Evolutionary conservation across 2,888 invertebrate genomes (phyloP).

Genomic region (Beris chalybata): DNA sequence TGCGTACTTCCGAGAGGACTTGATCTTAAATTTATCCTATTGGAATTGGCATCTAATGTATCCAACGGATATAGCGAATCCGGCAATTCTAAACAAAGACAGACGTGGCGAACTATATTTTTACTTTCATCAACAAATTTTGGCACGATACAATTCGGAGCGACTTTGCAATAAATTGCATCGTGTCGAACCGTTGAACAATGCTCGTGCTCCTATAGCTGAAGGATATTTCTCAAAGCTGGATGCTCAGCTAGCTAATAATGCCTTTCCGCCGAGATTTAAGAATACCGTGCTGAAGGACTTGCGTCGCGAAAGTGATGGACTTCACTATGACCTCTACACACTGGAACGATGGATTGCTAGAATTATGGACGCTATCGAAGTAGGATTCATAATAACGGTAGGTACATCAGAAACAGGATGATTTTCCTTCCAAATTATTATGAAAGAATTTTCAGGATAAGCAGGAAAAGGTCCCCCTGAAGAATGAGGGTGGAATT

Average conservation of each 20-base stretch:
- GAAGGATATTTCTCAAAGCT: slow-evolving; percentile 70
- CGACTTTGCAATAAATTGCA: slow-evolving; percentile 67
- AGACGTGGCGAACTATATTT: slow-evolving; percentile 67
- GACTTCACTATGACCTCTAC: slow-evolving; percentile 63
- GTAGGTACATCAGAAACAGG: slow-evolving; percentile 48
- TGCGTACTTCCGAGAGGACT: slow-evolving; percentile 77
- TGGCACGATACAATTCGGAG: slow-evolving; percentile 67
- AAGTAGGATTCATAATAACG: slow-evolving; percentile 59
- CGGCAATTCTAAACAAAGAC: slow-evolving; percentile 65
- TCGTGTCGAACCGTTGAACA: slow-evolving; percentile 62
- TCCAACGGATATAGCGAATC: slow-evolving; percentile 64
- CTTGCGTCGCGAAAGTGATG: slow-evolving; percentile 64
- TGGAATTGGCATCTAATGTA: slow-evolving; percentile 86
- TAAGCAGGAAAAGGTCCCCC: slow-evolving; percentile 57
- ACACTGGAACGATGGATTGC: slow-evolving; percentile 71
- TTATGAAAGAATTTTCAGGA: slow-evolving; percentile 52
- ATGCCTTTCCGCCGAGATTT: slow-evolving; percentile 69
- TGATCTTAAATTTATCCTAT: slow-evolving; percentile 78
- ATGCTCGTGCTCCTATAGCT: slow-evolving; percentile 37
- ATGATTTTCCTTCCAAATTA: background rate
- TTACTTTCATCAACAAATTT: slow-evolving; percentile 64
- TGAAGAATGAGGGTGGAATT: slow-evolving; percentile 69
- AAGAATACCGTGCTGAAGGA: slow-evolving; percentile 59
- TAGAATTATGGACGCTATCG: slow-evolving; percentile 67
- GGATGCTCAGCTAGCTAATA: slow-evolving; percentile 68